Conservation (phyloP, 2,888 invertebrate genomes). For the Cheilosia urbana region DNA sequence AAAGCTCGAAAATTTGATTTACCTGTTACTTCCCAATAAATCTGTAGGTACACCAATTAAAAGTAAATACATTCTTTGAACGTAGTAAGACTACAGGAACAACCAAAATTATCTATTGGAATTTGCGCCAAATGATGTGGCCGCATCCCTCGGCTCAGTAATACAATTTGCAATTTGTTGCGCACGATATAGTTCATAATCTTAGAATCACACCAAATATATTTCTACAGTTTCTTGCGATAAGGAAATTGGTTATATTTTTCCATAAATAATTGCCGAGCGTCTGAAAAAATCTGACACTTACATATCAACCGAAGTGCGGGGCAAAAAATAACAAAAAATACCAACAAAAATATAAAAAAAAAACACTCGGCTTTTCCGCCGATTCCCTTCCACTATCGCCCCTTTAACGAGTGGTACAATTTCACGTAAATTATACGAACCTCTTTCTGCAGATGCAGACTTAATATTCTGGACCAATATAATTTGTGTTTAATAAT, state of each 20-base stretch:
- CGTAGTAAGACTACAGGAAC: neutral
- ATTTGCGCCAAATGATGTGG: slow-evolving; percentile 52
- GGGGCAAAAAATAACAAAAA: neutral
- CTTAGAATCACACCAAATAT: too few relatives aligned
- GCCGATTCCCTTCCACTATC: slow-evolving; percentile 11
- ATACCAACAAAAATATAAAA: slow-evolving; percentile 9
- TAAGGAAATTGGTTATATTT: neutral
- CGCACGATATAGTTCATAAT: neutral
- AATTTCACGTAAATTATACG: slow-evolving; percentile 45
- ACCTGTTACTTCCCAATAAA: too few relatives aligned
- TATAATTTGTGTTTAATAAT: neutral
- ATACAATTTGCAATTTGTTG: neutral
- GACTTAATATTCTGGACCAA: slow-evolving; percentile 21
- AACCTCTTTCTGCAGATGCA: slow-evolving; percentile 65
- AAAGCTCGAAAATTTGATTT: too few relatives aligned
- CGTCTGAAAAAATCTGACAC: slow-evolving; percentile 6
- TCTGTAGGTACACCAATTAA: too few relatives aligned
- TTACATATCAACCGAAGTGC: neutral
- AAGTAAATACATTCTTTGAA: too few relatives aligned
- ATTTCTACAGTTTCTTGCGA: neutral
- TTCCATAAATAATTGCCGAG: neutral
- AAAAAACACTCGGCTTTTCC: slow-evolving; percentile 60
- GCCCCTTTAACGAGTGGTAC: neutral
- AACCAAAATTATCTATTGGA: slow-evolving; percentile 22
- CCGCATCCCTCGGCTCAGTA: neutral